phyloP scores from a whole-genome alignment of 2,113 vertebrate species.

The Cephalopterus ornatus region DNA sequence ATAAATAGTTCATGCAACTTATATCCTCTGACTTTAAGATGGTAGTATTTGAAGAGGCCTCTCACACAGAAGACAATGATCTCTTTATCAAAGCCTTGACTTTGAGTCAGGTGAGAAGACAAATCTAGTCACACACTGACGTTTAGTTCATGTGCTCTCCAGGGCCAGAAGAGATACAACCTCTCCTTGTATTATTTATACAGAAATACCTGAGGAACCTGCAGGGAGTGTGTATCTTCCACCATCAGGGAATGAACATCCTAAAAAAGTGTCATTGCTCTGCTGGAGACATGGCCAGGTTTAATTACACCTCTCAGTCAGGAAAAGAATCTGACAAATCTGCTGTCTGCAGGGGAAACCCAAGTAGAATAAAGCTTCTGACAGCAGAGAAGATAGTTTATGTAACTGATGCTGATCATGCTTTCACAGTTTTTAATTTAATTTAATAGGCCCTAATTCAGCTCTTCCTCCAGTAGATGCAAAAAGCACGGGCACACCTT shows the following conservation, averaged over 20 bases:
- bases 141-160: not conserved
- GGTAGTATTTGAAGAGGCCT: not conserved
- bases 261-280: not conserved
- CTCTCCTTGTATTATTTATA: not conserved
- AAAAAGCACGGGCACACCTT: not conserved
- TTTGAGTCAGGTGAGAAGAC: not conserved
- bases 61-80: not conserved
- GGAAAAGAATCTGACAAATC: not conserved
- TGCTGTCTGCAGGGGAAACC: not conserved
- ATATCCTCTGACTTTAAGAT: not conserved
- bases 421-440: not conserved
- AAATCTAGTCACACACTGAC: not conserved
- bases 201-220: not conserved
- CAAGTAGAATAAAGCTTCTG: not conserved
- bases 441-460: not conserved
- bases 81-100: not conserved
- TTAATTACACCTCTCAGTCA: not conserved
- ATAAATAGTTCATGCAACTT: not conserved
- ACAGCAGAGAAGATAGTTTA: not conserved
- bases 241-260: fast-evolving
- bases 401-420: not conserved
- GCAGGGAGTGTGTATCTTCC: not conserved
- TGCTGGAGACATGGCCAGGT: not conserved
- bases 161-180: not conserved
- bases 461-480: not conserved